A percentile compares a stretch with the other conserved stretches of the same genome.
These are phyloP conservation scores for Teleogryllus occipitalis DNA, from an alignment of 1,140 invertebrate species.

Conservation along the genomic window DNA sequence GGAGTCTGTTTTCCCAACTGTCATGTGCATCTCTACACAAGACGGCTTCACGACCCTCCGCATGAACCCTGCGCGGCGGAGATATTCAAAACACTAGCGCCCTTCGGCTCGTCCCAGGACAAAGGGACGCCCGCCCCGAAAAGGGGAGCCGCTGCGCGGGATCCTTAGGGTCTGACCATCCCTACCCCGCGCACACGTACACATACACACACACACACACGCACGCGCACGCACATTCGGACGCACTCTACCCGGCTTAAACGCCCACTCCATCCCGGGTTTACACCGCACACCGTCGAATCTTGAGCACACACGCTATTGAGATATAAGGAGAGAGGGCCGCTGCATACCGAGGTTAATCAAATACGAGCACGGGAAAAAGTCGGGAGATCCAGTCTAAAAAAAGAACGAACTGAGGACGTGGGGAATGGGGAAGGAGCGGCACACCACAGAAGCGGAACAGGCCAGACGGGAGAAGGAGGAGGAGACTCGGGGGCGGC, in stretches of 20 bases:
- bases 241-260: too few species aligned
- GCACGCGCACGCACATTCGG: too few species aligned
- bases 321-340: not conserved
- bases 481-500: not conserved
- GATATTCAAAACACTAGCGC: not conserved
- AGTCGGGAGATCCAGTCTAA: not conserved
- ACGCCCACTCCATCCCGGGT: too few species aligned
- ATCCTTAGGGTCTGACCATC: not conserved
- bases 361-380: not conserved
- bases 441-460: too few species aligned
- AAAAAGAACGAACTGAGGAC: not conserved
- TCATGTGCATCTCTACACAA: not conserved
- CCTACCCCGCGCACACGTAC: too few species aligned
- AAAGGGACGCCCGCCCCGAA: too few species aligned
- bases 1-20: not conserved
- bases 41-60: not conserved
- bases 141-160: not conserved
- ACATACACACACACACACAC: too few species aligned
- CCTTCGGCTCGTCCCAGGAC: not conserved
- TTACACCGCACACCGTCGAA: too few species aligned
- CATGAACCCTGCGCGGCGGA: not conserved
- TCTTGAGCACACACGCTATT: not conserved
- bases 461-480: not conserved
- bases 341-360: not conserved
- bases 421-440: too few species aligned